Evolutionary conservation across 1,140 invertebrate species (phyloP).

Genomic region (Lineus longissimus): DNA sequence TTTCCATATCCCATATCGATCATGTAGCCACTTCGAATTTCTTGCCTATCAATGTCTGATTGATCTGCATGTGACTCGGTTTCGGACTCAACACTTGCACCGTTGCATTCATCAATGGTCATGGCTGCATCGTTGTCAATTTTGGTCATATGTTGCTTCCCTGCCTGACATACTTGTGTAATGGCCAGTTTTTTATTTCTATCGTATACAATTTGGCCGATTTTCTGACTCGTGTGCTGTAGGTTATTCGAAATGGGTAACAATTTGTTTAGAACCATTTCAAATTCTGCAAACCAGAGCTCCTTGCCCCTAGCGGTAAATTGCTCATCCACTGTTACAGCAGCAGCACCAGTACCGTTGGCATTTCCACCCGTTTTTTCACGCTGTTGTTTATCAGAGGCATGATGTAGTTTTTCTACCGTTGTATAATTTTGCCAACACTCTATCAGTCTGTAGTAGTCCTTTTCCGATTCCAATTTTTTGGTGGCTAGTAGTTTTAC

Average conservation of each 20-base stretch:
- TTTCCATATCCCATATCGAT: constrained; percentile 3
- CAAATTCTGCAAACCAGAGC: constrained; percentile 4
- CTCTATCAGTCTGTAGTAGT: constrained; percentile 6
- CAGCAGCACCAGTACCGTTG: neutral
- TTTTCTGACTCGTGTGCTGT: constrained; percentile 3
- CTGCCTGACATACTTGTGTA: constrained; percentile 1
- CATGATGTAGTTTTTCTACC: neutral
- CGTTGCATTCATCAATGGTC: neutral
- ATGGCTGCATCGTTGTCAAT: neutral
- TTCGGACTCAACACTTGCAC: neutral
- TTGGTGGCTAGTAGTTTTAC: constrained; percentile 5
- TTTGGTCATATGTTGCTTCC: constrained; percentile 4
- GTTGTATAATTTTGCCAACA: constrained; percentile 7
- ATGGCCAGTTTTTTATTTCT: constrained; percentile 6
- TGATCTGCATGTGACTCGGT: constrained; percentile 5
- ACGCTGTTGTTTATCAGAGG: neutral
- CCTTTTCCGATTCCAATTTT: constrained; percentile 6
- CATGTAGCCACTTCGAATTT: neutral
- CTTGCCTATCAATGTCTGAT: constrained; percentile 1
- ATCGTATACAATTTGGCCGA: constrained; percentile 1
- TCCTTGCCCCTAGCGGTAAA: constrained; percentile 4
- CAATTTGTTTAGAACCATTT: neutral
- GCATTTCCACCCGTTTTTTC: neutral
- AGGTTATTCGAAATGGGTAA: constrained; percentile 6
- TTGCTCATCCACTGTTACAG: constrained; percentile 3